phyloP scores from a whole-genome alignment of 1,140 invertebrate genomes.

The Drosophila eugracilis region DNA sequence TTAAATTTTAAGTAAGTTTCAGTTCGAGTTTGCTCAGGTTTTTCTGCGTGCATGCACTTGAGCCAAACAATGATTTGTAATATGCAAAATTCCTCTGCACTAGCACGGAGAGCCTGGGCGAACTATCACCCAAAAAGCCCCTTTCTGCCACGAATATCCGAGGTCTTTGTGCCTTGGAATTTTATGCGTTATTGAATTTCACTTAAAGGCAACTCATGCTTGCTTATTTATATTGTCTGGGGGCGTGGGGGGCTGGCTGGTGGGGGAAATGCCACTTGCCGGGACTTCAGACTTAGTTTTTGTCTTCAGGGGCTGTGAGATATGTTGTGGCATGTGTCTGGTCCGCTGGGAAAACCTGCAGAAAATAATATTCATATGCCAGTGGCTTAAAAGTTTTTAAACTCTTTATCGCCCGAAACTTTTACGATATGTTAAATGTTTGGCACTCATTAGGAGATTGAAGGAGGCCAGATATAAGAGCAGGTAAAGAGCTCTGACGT shows the following conservation, averaged over 20 bases:
- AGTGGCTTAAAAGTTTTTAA: slow-evolving; percentile 13
- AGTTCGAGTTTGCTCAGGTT: no score
- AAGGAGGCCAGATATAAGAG: background rate
- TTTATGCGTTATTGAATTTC: slow-evolving; percentile 83
- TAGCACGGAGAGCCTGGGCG: background rate
- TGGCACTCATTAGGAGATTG: slow-evolving; percentile 15
- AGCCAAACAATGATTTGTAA: slow-evolving; percentile 50
- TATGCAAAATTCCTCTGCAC: slow-evolving; percentile 47
- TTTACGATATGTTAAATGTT: slow-evolving; percentile 21
- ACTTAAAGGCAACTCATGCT: slow-evolving; percentile 72
- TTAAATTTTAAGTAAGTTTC: no score
- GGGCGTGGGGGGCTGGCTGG: slow-evolving; percentile 5
- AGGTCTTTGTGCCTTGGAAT: slow-evolving; percentile 58
- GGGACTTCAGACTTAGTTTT: slow-evolving; percentile 20
- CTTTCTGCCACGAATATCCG: background rate
- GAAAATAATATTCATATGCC: slow-evolving; percentile 19
- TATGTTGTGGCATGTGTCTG: slow-evolving; percentile 18
- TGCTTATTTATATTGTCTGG: slow-evolving; percentile 38
- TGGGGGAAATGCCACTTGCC: slow-evolving; percentile 51
- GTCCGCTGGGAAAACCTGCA: slow-evolving; percentile 15
- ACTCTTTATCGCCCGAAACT: slow-evolving; percentile 20
- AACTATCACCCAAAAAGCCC: slow-evolving; percentile 21
- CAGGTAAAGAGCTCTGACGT: slow-evolving; percentile 15
- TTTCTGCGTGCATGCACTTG: slow-evolving; percentile 9
- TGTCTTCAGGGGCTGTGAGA: slow-evolving; percentile 23